Evolutionary conservation across 2,888 invertebrate genomes (phyloP).

Genomic region (Cantharis nigra): DNA sequence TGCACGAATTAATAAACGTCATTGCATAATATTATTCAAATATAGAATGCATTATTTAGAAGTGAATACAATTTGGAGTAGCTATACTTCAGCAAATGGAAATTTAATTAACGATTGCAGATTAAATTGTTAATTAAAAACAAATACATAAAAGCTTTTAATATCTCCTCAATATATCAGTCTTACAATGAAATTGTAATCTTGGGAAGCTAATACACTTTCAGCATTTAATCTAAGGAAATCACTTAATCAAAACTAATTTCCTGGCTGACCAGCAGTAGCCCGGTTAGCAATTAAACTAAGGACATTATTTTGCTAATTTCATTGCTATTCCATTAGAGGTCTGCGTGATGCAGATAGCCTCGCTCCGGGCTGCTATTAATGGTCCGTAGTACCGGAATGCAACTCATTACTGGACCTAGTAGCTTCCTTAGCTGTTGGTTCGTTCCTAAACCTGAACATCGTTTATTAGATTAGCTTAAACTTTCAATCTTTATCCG

Average conservation of each 20-base stretch:
- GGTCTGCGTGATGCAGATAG: constrained; percentile 57
- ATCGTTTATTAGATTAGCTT: constrained; percentile 27
- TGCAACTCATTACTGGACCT: constrained; percentile 35
- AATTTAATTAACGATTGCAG: background rate
- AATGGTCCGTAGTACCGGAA: constrained; percentile 35
- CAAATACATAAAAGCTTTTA: background rate
- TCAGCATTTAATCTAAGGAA: constrained; percentile 29
- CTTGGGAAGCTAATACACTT: constrained; percentile 15
- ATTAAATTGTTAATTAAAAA: background rate
- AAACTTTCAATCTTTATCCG: constrained; percentile 20
- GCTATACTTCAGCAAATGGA: background rate
- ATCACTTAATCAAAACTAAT: constrained; percentile 53
- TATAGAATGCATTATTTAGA: background rate
- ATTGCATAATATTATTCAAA: background rate
- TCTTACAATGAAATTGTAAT: constrained; percentile 10
- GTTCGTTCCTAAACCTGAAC: constrained; percentile 22
- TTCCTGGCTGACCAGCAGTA: constrained; percentile 47
- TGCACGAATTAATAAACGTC: background rate
- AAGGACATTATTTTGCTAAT: constrained; percentile 58
- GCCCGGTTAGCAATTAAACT: constrained; percentile 54
- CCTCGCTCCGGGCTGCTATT: constrained; percentile 39
- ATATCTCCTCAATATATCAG: background rate
- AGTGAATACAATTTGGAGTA: background rate
- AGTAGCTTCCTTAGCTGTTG: constrained; percentile 29
- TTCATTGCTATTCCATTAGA: constrained; percentile 59